Percentiles rank a stretch among this genome's conserved stretches.
Conservation (phyloP, 2,888 invertebrate genomes). For the Hartigia nigra region DNA sequence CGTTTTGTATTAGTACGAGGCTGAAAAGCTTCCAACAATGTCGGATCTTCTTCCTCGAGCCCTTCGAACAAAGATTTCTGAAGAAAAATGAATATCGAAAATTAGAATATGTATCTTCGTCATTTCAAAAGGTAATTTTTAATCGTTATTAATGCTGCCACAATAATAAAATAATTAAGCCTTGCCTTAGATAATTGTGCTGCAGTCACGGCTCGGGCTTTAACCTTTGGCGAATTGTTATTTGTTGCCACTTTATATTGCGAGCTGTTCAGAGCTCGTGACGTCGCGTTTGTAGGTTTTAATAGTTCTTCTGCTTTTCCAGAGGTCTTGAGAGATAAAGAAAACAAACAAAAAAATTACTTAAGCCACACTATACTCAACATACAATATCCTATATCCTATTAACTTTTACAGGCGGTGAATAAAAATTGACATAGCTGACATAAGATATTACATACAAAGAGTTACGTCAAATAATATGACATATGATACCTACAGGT, state of each 20-base stretch:
- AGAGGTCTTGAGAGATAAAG: constrained; percentile 63
- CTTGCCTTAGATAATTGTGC: constrained; percentile 62
- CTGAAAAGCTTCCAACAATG: constrained; percentile 70
- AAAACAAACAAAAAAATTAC: constrained; percentile 10
- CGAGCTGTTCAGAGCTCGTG: constrained; percentile 72
- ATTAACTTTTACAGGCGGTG: no score
- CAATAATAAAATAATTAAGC: background rate
- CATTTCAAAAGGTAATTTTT: constrained; percentile 4
- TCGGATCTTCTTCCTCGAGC: constrained; percentile 81
- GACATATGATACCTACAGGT: constrained; percentile 53
- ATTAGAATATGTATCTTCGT: background rate
- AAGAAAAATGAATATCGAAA: constrained; percentile 10
- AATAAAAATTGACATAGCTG: no score
- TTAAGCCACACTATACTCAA: background rate
- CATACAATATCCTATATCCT: no score
- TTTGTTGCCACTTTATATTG: constrained; percentile 73
- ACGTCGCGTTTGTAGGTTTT: constrained; percentile 78
- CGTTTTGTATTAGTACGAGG: constrained; percentile 77
- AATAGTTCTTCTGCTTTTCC: constrained; percentile 75
- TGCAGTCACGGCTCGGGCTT: constrained; percentile 65
- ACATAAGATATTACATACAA: constrained; percentile 12
- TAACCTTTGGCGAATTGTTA: constrained; percentile 71
- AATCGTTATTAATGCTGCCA: no score
- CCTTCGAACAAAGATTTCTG: constrained; percentile 88
- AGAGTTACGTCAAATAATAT: no score